phyloP scores from a whole-genome alignment of 1,140 invertebrate genomes.

The Brachionus rotundiformis region DNA sequence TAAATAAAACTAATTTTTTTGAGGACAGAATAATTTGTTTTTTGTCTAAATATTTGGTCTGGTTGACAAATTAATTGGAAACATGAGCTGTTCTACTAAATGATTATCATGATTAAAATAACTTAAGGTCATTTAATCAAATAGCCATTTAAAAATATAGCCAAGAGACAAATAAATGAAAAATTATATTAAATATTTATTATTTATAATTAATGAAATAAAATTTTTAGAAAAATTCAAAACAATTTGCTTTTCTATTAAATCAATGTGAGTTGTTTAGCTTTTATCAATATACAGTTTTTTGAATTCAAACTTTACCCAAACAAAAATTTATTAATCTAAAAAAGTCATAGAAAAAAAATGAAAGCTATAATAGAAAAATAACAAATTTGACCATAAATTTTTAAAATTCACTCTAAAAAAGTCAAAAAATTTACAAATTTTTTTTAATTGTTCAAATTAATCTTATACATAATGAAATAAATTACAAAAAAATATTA shows the following conservation, averaged over 20 bases:
- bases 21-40: not conserved
- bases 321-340: not conserved
- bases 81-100: not conserved
- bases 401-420: not conserved
- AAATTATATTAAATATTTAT: constrained; percentile 21
- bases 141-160: not conserved
- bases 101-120: not conserved
- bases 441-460: not conserved
- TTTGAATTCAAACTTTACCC: not conserved
- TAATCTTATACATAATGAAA: not conserved
- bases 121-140: not conserved
- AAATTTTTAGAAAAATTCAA: not conserved
- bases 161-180: not conserved
- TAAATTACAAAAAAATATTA: constrained; percentile 28
- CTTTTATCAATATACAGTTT: not conserved
- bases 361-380: constrained; percentile 4
- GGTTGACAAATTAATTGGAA: not conserved
- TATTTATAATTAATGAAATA: constrained; percentile 4
- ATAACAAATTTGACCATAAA: not conserved
- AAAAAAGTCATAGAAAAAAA: not conserved
- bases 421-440: constrained; percentile 29
- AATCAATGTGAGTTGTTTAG: not conserved
- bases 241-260: not conserved
- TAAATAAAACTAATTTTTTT: not conserved
- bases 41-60: not conserved